Conservation (phyloP, 1,140 invertebrate species). For the Laupala kohalensis region DNA sequence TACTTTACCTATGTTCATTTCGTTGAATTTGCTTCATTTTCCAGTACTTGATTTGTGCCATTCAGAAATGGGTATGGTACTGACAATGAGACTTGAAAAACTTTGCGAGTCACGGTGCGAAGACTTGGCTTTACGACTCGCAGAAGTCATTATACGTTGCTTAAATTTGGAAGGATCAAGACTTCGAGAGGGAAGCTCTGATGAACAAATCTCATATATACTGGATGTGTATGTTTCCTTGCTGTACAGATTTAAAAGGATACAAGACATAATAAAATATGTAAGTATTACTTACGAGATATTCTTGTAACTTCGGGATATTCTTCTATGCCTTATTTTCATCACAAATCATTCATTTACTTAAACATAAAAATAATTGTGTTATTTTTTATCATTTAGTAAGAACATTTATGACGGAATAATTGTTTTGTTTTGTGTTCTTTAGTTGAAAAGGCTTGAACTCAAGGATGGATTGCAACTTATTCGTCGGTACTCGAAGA, state of each 20-base stretch:
- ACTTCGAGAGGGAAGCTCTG: conserved; percentile 24
- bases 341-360: background rate
- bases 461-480: conserved; percentile 27
- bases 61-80: conserved; percentile 35
- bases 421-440: conserved; percentile 5
- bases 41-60: conserved; percentile 33
- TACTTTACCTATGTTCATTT: too few relatives aligned
- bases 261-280: conserved; percentile 33
- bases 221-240: conserved; percentile 39
- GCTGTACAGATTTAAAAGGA: conserved; percentile 33
- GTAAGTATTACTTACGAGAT: conserved; percentile 25
- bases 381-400: too few relatives aligned
- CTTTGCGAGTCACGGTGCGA: conserved; percentile 39
- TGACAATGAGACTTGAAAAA: conserved; percentile 37
- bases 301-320: conserved; percentile 8
- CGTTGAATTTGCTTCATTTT: too few relatives aligned
- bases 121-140: conserved; percentile 38
- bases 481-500: conserved; percentile 13
- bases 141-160: conserved; percentile 33
- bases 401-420: background rate
- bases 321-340: background rate
- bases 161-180: conserved; percentile 29
- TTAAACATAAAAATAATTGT: too few relatives aligned
- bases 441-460: conserved; percentile 35
- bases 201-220: conserved; percentile 30